A percentile compares a stretch with the other conserved stretches of the same genome.
Conservation (phyloP, 2,888 invertebrate genomes). For the Agrochola circellaris region DNA sequence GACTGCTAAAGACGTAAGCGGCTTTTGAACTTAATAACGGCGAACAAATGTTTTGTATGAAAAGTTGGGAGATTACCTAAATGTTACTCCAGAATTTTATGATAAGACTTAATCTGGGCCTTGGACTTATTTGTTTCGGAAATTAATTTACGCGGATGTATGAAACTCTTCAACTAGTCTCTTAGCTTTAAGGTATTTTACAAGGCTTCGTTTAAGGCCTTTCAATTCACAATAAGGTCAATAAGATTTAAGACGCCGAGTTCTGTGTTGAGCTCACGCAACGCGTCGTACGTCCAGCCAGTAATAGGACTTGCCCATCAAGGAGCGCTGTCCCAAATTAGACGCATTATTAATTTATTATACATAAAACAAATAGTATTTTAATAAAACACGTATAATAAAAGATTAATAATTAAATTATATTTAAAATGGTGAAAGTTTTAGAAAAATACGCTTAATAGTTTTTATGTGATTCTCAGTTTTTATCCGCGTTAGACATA, state of each 20-base stretch:
- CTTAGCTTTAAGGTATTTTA: not conserved
- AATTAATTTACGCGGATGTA: not conserved
- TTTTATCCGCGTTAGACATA: too few species aligned
- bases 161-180: not conserved
- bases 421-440: too few species aligned
- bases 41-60: slow-evolving; percentile 22
- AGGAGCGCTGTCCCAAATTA: too few species aligned
- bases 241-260: not conserved
- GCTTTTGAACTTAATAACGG: slow-evolving; percentile 40
- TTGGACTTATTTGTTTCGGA: slow-evolving; percentile 7
- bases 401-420: too few species aligned
- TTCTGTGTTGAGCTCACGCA: too few species aligned
- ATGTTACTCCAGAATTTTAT: slow-evolving; percentile 29
- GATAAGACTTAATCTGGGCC: slow-evolving; percentile 10
- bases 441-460: too few species aligned
- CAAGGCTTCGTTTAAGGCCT: not conserved
- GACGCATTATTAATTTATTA: too few species aligned
- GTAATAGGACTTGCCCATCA: too few species aligned
- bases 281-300: too few species aligned
- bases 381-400: too few species aligned
- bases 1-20: slow-evolving; percentile 36
- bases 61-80: slow-evolving; percentile 33
- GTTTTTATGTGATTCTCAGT: too few species aligned
- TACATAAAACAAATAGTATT: too few species aligned
- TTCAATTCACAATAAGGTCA: not conserved